phyloP scores from a whole-genome alignment of 2,888 invertebrate genomes.

The Lottia scabra region DNA sequence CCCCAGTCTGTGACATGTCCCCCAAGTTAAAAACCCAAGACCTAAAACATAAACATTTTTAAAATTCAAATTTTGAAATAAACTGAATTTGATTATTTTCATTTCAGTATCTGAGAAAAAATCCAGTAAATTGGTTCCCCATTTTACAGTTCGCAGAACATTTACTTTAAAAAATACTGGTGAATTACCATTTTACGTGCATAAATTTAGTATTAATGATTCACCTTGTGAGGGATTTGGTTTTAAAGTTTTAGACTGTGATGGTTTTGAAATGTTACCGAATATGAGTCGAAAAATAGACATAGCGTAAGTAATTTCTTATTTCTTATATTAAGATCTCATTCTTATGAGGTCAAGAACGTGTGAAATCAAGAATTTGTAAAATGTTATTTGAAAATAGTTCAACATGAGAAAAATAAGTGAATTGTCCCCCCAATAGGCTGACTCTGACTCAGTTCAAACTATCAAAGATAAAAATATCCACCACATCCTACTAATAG shows the following conservation, averaged over 20 bases:
- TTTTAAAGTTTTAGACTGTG: constrained; percentile 65
- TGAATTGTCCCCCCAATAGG: too few species aligned
- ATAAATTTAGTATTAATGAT: constrained; percentile 78
- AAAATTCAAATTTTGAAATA: not conserved
- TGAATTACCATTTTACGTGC: constrained; percentile 83
- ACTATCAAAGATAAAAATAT: too few species aligned
- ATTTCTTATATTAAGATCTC: too few species aligned
- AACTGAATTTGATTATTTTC: not conserved
- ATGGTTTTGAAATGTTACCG: constrained; percentile 60
- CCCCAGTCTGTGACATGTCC: too few species aligned
- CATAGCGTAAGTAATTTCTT: constrained; percentile 74
- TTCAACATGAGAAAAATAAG: too few species aligned
- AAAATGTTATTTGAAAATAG: too few species aligned
- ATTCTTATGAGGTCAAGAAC: too few species aligned
- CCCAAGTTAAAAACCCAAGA: too few species aligned
- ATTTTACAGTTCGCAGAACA: constrained; percentile 82
- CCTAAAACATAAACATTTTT: not conserved
- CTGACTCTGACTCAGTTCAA: too few species aligned
- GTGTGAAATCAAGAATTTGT: too few species aligned
- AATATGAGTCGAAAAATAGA: constrained; percentile 75
- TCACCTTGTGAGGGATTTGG: constrained; percentile 79
- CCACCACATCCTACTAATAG: not conserved
- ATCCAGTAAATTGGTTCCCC: constrained; percentile 71
- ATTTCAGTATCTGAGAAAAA: constrained; percentile 54
- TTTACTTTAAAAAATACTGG: constrained; percentile 93